A percentile compares a stretch with the other conserved stretches of the same genome.
phyloP scores from a whole-genome alignment of 1,140 invertebrate genomes.

The Aradophagus sp. region DNA sequence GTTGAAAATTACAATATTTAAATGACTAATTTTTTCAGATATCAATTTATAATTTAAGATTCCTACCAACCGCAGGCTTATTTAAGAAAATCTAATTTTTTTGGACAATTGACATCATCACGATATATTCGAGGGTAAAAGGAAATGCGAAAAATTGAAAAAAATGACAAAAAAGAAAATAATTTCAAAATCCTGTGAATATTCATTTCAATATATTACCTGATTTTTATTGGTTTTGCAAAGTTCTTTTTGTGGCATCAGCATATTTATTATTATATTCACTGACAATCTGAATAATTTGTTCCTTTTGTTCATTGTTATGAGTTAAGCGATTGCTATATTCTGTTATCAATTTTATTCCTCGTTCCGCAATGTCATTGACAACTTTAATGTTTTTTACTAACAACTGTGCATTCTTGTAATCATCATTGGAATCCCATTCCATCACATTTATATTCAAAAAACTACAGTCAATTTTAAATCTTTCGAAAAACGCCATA shows the following conservation, averaged over 20 bases:
- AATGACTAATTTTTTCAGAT: no score
- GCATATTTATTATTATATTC: slow-evolving; percentile 10
- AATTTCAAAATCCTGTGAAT: no score
- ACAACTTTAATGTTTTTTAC: slow-evolving; percentile 12
- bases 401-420: slow-evolving; percentile 5
- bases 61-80: no score
- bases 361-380: slow-evolving; percentile 13
- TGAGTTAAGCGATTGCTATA: slow-evolving; percentile 14
- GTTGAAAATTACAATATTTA: no score
- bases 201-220: no score
- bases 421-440: slow-evolving; percentile 8
- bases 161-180: no score
- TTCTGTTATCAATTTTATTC: slow-evolving; percentile 6
- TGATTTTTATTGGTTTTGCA: no score
- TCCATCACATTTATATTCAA: slow-evolving; percentile 17
- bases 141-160: no score
- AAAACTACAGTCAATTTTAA: slow-evolving; percentile 29
- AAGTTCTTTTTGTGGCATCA: slow-evolving; percentile 8
- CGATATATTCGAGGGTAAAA: no score
- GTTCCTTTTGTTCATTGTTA: background rate
- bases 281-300: slow-evolving; percentile 4
- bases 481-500: slow-evolving; percentile 31
- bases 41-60: no score
- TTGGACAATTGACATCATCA: no score
- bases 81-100: no score